These are phyloP conservation scores for Hippocampus guttulatus DNA, from an alignment of 2,113 vertebrate species.

Conservation along the genomic window DNA sequence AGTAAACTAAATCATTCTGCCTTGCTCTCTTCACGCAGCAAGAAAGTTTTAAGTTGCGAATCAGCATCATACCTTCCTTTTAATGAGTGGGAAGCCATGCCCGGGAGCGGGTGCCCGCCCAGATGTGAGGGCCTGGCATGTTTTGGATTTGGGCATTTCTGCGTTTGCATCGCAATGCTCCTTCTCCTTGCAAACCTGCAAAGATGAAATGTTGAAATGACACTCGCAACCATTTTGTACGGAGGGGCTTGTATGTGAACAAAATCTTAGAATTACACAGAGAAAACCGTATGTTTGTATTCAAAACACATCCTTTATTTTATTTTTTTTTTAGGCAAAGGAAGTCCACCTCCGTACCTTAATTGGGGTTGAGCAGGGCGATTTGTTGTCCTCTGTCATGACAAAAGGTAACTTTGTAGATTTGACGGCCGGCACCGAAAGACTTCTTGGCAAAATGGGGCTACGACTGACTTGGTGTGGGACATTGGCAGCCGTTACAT, in stretches of 20 bases:
- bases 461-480: background rate
- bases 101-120: slow-evolving; percentile 76
- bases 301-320: background rate
- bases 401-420: slow-evolving; percentile 8
- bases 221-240: background rate
- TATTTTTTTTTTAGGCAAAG: background rate
- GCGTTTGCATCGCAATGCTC: slow-evolving; percentile 73
- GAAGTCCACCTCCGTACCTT: slow-evolving; percentile 31
- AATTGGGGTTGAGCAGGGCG: slow-evolving; percentile 7
- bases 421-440: slow-evolving; percentile 73
- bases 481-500: background rate
- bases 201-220: background rate
- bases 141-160: slow-evolving; percentile 70
- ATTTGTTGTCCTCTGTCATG: background rate
- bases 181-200: slow-evolving; percentile 81
- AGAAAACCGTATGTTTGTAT: background rate
- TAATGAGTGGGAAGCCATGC: slow-evolving; percentile 89
- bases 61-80: slow-evolving; percentile 80
- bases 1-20: no score
- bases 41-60: background rate
- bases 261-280: no score
- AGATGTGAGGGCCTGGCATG: slow-evolving; percentile 70
- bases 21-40: background rate
- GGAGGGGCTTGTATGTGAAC: no score
- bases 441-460: slow-evolving; percentile 31